Conservation (phyloP, 2,888 invertebrate genomes). For the Pandemis cinnamomeana region DNA sequence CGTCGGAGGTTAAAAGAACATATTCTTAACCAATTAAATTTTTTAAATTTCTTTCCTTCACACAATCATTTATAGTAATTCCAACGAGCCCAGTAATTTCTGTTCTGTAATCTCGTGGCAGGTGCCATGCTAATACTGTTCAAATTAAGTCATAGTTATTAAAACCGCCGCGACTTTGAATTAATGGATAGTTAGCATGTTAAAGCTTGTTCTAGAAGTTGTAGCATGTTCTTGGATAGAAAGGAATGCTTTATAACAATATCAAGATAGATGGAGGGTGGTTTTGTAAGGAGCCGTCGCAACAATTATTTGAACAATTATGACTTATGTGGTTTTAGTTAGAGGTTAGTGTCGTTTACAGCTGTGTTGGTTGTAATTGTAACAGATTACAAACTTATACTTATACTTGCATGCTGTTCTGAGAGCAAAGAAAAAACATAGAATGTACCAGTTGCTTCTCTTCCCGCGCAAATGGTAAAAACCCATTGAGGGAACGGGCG, state of each 20-base stretch:
- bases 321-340: neutral
- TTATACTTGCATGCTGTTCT: too few species aligned
- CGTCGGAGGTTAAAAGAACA: too few species aligned
- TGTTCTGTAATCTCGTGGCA: conserved; percentile 15
- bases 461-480: too few species aligned
- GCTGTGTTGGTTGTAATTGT: neutral
- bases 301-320: conserved; percentile 1
- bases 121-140: conserved; percentile 32
- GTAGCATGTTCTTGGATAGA: neutral
- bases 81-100: conserved; percentile 14
- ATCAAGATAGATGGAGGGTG: conserved; percentile 18
- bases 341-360: neutral
- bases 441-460: too few species aligned
- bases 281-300: conserved; percentile 6
- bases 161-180: conserved; percentile 19
- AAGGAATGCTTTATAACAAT: conserved; percentile 18
- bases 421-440: too few species aligned
- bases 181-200: conserved; percentile 40
- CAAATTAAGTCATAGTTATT: conserved; percentile 37
- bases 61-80: neutral
- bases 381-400: too few species aligned
- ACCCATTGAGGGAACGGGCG: too few species aligned
- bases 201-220: conserved; percentile 21
- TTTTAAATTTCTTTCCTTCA: too few species aligned
- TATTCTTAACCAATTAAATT: too few species aligned